Evolutionary conservation across 2,888 invertebrate species (phyloP).

Genomic region (Scrobipalpa costella): DNA sequence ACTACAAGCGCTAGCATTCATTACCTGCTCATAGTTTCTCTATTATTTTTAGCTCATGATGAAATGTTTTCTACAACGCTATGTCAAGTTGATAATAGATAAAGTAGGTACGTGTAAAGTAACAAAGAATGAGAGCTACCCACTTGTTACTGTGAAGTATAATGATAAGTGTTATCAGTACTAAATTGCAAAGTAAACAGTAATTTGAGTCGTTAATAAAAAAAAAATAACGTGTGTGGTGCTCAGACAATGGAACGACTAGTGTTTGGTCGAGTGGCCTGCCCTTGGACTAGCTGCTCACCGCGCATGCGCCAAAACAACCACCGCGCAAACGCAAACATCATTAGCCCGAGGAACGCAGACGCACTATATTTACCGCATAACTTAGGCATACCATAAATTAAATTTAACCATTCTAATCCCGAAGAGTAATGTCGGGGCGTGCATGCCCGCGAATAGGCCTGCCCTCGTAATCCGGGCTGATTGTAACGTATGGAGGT

Average conservation of each 20-base stretch:
- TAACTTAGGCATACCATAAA: slow-evolving; percentile 47
- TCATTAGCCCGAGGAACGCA: slow-evolving; percentile 32
- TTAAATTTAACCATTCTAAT: slow-evolving; percentile 48
- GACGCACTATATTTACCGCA: slow-evolving; percentile 39
- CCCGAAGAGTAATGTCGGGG: slow-evolving; percentile 48
- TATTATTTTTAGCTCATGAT: slow-evolving; percentile 21
- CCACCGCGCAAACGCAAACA: slow-evolving; percentile 32
- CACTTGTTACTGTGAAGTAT: slow-evolving; percentile 10
- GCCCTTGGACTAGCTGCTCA: slow-evolving; percentile 56
- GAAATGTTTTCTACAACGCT: slow-evolving; percentile 2
- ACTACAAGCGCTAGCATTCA: slow-evolving; percentile 42
- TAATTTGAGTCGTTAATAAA: not conserved
- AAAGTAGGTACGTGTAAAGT: slow-evolving; percentile 3
- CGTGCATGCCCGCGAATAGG: slow-evolving; percentile 48
- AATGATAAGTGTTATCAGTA: slow-evolving; percentile 13
- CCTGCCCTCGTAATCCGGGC: slow-evolving; percentile 43
- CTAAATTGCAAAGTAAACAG: slow-evolving; percentile 11
- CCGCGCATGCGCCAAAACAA: slow-evolving; percentile 47
- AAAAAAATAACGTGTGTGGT: slow-evolving; percentile 25
- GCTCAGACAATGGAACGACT: slow-evolving; percentile 37
- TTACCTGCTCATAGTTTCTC: slow-evolving; percentile 37
- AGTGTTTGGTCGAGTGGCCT: slow-evolving; percentile 41
- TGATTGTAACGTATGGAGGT: slow-evolving; percentile 61
- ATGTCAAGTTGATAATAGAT: not conserved
- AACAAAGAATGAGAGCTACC: slow-evolving; percentile 13